A percentile compares a stretch with the other conserved stretches of the same genome.
Evolutionary conservation across 2,113 vertebrate genomes (phyloP).

Genomic region (Callopanchax toddi): DNA sequence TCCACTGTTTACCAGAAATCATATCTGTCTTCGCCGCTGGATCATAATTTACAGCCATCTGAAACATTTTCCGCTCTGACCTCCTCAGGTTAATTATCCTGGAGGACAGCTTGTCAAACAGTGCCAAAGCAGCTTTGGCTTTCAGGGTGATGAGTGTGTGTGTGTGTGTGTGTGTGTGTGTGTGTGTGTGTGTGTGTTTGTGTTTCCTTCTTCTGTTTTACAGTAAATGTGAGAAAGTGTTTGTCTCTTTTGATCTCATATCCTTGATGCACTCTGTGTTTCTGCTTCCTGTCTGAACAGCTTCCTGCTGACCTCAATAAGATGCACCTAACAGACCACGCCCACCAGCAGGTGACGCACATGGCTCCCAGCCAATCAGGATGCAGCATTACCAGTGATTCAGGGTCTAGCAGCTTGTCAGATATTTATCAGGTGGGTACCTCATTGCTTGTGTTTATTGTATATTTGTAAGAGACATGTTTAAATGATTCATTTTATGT

Average conservation of each 20-base stretch:
- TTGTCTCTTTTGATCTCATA: constrained; percentile 30
- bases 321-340: constrained; percentile 94
- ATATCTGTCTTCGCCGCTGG: constrained; percentile 9
- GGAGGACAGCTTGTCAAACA: constrained; percentile 9
- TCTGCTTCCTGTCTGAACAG: constrained; percentile 74
- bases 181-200: not conserved
- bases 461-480: not conserved
- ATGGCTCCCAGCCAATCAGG: constrained; percentile 95
- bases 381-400: constrained; percentile 96
- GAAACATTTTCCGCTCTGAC: constrained; percentile 25
- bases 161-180: constrained; percentile 7
- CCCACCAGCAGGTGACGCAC: constrained; percentile 89
- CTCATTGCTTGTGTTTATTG: not conserved
- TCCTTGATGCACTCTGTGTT: constrained; percentile 7
- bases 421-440: constrained; percentile 93
- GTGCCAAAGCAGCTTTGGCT: constrained; percentile 44
- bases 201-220: constrained; percentile 11
- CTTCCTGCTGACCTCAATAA: constrained; percentile 97
- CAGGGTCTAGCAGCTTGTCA: constrained; percentile 97
- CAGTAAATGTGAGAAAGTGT: not conserved
- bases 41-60: constrained; percentile 23
- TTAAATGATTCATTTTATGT: too few relatives aligned
- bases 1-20: constrained; percentile 3
- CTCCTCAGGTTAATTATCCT: constrained; percentile 34
- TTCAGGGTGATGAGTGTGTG: constrained; percentile 35